Evolutionary conservation across 1,140 invertebrate species (phyloP), one percentile per base, ranked within the genome.

Genomic region (Drosophila ogumai): DNA sequence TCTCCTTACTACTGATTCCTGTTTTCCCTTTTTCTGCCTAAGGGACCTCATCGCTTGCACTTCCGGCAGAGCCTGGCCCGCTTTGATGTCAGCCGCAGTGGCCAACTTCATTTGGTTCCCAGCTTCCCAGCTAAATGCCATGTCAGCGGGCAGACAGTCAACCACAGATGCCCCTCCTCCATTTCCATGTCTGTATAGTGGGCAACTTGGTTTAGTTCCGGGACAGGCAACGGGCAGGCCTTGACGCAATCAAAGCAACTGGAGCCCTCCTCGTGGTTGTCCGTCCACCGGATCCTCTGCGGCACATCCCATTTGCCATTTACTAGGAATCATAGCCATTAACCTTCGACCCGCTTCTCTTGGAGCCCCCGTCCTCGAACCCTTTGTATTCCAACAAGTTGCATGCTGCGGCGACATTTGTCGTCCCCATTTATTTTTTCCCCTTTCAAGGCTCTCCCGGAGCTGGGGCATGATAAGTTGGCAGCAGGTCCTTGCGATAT

Each of bases 381-480:
- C 32, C 56, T 41, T 69, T 50, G 41, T 59, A 43, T 54, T 41
- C 38, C 64, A 60, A 77, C 75, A 76, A 77, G 64, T 78, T 69
- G 56, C 75, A 50, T 38, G 73, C 54, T 49, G 63, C 49, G 41
- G 56, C 25, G 67, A 74, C 71, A 74, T 72, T 72, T 72, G 57
- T 41, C 54, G 63, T 34, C 52, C 40, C 32, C 41, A 46, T 55
- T 46, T 60, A 32, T 54, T 50, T 44, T 19, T 55, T 25, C 34
- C 34, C 52, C 32, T 54, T 17, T 38, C 52, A 55, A 55, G 52
- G 52, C 19, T 38, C 52, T 31, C n/a, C 32, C 44, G 17, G 32
- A 38, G 52, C 52, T 54, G 1, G 52, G 34, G 52, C 52, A 36
- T 55, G 52, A 55, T 55, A 55, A 55, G 52, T 54, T 28, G 22